Base-by-base conservation (phyloP, 2,113 vertebrate species). In the Emydura subglobosa region DNA sequence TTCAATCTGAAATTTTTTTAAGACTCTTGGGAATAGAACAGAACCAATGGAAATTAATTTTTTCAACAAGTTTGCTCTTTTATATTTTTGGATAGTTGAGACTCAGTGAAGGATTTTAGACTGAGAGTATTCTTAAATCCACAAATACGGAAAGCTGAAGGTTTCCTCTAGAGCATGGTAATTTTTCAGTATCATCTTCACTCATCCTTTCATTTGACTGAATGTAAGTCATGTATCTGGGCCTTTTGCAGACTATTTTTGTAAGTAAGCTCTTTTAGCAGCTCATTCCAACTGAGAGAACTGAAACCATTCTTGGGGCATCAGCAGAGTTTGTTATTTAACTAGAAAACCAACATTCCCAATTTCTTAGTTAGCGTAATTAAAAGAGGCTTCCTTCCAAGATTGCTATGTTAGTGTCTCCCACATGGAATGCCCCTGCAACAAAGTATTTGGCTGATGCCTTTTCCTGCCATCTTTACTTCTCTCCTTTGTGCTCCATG, bases 1-100 rank as follows among this genome's bases (percentile, higher is more conserved):
- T 98, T 98, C 98, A 97, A 98, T 98, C 96, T 96, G 95, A 98
- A 92, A 96, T 97, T 98, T 98, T 59, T 97, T 97, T 97, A 98
- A 98, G 95, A 98, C 98, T 95, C 95, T 2, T 51, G 97, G 98
- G 97, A 98, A 97, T 96, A 96, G 92, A 95, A 95, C 61, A 89
- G 92, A 96, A 94, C 91, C 94, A 95, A 87, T 98, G 96, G 96
- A 98, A 98, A 98, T 98, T 98, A 97, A 96, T 98, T 97, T 96
- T 97, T 93, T 89, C 89, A 94, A 88, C 88, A 95, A 88, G 54
- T 97, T 98, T 96, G 55, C 59, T 61, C 82, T 95, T 93, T 87
- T 86, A 5, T 91, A 91, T 95, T 92, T 55, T 65, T 42, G 50
- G 55, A 90, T 93, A 88, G 57, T 86, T 85, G 61, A 79, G 91